phyloP scores from a whole-genome alignment of 2,888 invertebrate species.

The Thymelicus lineola region DNA sequence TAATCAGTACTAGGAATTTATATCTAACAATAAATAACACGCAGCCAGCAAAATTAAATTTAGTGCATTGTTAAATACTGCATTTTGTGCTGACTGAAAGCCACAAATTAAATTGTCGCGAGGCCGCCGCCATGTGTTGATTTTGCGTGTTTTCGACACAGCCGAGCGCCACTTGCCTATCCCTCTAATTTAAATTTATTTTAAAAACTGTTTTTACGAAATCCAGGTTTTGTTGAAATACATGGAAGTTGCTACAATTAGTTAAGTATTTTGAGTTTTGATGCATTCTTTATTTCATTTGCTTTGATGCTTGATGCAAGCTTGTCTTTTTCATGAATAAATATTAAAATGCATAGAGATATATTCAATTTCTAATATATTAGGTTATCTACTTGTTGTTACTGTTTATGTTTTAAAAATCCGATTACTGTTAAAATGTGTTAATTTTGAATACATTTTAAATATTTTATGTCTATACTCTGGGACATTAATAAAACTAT shows the following conservation, averaged over 20 bases:
- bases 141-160: conserved; percentile 45
- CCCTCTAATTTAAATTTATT: conserved; percentile 12
- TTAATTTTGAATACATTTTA: no score
- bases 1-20: no score
- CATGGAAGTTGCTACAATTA: neutral
- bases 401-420: no score
- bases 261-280: neutral
- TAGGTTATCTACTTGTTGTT: no score
- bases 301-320: neutral
- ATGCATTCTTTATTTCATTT: neutral
- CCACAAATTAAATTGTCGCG: conserved; percentile 54
- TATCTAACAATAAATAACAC: neutral
- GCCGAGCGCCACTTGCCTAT: neutral
- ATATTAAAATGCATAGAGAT: no score
- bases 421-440: no score
- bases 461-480: no score
- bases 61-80: conserved; percentile 26
- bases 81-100: conserved; percentile 38
- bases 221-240: neutral
- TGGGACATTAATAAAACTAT: no score
- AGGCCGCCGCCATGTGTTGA: conserved; percentile 39
- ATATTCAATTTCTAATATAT: no score
- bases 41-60: conserved; percentile 14
- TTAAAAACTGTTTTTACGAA: conserved; percentile 8
- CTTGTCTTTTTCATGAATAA: no score